These are phyloP conservation scores for Listrodromus nycthemerus DNA, from an alignment of 2,888 invertebrate genomes.

Conservation along the genomic window DNA sequence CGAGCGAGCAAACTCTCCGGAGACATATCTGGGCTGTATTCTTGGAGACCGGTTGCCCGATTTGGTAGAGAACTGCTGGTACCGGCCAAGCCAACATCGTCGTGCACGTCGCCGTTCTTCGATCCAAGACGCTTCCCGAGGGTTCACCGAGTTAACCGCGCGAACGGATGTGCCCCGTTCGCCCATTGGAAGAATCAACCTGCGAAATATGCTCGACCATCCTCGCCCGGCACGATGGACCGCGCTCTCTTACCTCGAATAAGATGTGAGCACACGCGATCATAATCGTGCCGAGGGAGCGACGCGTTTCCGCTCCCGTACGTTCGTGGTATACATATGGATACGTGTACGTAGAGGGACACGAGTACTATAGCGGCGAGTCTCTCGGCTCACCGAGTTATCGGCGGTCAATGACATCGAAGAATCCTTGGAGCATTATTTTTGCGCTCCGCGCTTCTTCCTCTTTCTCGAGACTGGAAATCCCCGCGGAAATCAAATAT, in stretches of 20 bases:
- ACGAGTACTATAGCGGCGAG: neutral
- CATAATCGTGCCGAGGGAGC: conserved; percentile 8
- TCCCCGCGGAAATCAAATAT: neutral
- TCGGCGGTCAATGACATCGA: conserved; percentile 65
- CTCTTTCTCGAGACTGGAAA: conserved; percentile 39
- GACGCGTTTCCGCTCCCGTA: conserved; percentile 27
- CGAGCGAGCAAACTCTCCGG: conserved; percentile 75
- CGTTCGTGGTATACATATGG: neutral
- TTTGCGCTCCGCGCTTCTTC: conserved; percentile 40
- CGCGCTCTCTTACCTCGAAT: neutral
- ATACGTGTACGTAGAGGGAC: neutral
- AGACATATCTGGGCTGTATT: conserved; percentile 82
- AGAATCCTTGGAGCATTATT: conserved; percentile 50
- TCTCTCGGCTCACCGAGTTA: conserved; percentile 45
- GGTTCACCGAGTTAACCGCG: conserved; percentile 49
- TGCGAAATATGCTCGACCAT: conserved; percentile 27
- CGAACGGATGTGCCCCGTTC: conserved; percentile 76
- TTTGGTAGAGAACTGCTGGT: conserved; percentile 77
- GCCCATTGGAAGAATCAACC: conserved; percentile 29
- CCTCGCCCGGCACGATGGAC: neutral
- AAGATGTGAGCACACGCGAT: conserved; percentile 3
- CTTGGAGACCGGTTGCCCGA: conserved; percentile 78
- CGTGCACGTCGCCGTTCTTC: conserved; percentile 16
- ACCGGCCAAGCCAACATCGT: neutral
- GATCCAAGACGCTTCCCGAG: conserved; percentile 7